Conservation (phyloP, 2,113 vertebrate genomes). For the Cinclus cinclus region DNA sequence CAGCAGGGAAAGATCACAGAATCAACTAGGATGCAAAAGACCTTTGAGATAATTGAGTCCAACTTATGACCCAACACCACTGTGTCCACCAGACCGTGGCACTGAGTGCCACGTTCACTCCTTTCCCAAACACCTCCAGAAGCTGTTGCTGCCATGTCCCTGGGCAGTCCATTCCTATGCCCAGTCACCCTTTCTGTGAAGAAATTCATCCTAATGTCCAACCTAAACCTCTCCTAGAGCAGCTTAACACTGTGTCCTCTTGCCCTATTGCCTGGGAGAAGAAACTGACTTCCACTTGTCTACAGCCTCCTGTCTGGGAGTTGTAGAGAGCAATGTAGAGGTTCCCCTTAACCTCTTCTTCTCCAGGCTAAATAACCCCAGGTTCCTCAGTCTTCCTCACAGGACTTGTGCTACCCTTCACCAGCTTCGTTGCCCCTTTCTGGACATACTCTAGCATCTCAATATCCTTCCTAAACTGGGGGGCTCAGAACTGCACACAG, state of each 20-base stretch:
- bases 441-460: neutral
- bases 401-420: neutral
- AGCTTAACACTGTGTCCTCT: neutral
- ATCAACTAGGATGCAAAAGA: neutral
- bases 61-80: neutral
- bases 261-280: neutral
- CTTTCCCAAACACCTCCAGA: neutral
- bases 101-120: neutral
- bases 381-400: neutral
- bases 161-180: neutral
- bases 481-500: neutral
- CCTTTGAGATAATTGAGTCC: neutral
- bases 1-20: neutral
- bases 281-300: neutral
- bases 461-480: fast-evolving
- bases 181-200: neutral
- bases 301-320: neutral
- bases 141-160: neutral
- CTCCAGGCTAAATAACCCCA: neutral
- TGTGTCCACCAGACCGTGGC: neutral
- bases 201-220: neutral
- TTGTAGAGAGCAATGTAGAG: fast-evolving
- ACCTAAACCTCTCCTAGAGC: neutral
- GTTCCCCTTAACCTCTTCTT: neutral
- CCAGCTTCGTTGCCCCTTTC: neutral